A percentile compares a stretch with the other conserved stretches of the same genome.
These are phyloP conservation scores for Cryptoblepharus egeriae DNA, from an alignment of 2,797 vertebrate species.

Conservation along the genomic window DNA sequence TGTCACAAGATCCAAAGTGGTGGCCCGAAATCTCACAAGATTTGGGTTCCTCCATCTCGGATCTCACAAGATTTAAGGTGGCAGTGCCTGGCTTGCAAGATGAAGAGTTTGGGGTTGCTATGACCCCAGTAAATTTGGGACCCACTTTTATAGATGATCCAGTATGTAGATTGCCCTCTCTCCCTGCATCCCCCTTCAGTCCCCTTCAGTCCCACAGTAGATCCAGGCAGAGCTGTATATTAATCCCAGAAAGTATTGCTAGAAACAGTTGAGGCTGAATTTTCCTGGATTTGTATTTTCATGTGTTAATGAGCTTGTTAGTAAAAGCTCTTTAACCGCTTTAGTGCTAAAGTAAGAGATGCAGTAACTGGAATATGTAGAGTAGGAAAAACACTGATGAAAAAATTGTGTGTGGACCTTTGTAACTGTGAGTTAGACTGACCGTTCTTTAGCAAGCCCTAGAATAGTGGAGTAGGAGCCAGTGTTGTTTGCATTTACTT, in stretches of 20 bases:
- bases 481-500: conserved; percentile 49
- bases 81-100: too few species aligned
- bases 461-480: conserved; percentile 48
- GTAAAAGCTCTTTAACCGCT: conserved; percentile 46
- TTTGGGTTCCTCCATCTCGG: neutral
- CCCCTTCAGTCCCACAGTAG: too few species aligned
- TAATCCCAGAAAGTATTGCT: conserved; percentile 26
- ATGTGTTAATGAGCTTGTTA: conserved; percentile 11
- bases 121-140: too few species aligned
- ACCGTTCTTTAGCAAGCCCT: conserved; percentile 53
- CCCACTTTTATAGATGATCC: conserved; percentile 11
- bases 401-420: conserved; percentile 51
- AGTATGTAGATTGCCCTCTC: neutral
- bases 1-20: too few species aligned
- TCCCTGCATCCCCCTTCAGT: neutral
- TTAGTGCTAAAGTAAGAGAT: conserved; percentile 50
- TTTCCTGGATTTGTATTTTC: conserved; percentile 47
- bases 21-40: too few species aligned
- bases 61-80: too few species aligned
- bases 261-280: conserved; percentile 63
- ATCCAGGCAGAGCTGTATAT: neutral
- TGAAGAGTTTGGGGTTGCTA: too few species aligned
- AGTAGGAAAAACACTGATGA: conserved; percentile 58
- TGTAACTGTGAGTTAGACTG: conserved; percentile 54
- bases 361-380: conserved; percentile 57